phyloP scores from a whole-genome alignment of 1,140 invertebrate species.

The Samia ricini region DNA sequence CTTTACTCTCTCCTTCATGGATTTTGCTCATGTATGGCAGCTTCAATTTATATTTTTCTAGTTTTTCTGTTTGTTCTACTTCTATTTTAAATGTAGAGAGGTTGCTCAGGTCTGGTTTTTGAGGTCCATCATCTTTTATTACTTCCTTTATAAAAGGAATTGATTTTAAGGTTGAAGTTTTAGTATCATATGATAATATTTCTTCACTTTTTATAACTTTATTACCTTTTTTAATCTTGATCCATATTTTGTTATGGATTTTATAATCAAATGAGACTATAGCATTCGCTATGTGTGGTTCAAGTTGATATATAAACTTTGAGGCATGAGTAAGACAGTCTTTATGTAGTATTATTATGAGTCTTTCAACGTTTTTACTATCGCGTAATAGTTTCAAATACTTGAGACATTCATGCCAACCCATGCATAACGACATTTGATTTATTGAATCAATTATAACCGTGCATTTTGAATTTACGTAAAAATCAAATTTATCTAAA shows the following conservation, averaged over 20 bases:
- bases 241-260: slow-evolving; percentile 37
- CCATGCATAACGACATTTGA: slow-evolving; percentile 58
- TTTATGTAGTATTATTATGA: slow-evolving; percentile 72
- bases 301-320: slow-evolving; percentile 65
- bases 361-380: slow-evolving; percentile 53
- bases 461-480: slow-evolving; percentile 32
- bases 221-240: slow-evolving; percentile 71
- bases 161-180: slow-evolving; percentile 48
- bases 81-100: slow-evolving; percentile 80
- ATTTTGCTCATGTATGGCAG: slow-evolving; percentile 78
- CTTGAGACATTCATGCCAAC: slow-evolving; percentile 52
- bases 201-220: slow-evolving; percentile 74
- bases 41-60: slow-evolving; percentile 75
- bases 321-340: slow-evolving; percentile 67
- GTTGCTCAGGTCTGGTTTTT: slow-evolving; percentile 59
- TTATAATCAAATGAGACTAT: slow-evolving; percentile 56
- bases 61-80: slow-evolving; percentile 76
- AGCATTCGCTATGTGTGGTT: slow-evolving; percentile 69
- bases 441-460: slow-evolving; percentile 69
- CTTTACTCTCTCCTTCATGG: slow-evolving; percentile 70
- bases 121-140: slow-evolving; percentile 51
- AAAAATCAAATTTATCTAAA: slow-evolving; percentile 23
- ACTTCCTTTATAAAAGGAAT: slow-evolving; percentile 55
- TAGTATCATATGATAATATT: slow-evolving; percentile 57
- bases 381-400: slow-evolving; percentile 36